Evolutionary conservation across 2,888 invertebrate genomes (phyloP).

Genomic region (Blastobasis adustella): DNA sequence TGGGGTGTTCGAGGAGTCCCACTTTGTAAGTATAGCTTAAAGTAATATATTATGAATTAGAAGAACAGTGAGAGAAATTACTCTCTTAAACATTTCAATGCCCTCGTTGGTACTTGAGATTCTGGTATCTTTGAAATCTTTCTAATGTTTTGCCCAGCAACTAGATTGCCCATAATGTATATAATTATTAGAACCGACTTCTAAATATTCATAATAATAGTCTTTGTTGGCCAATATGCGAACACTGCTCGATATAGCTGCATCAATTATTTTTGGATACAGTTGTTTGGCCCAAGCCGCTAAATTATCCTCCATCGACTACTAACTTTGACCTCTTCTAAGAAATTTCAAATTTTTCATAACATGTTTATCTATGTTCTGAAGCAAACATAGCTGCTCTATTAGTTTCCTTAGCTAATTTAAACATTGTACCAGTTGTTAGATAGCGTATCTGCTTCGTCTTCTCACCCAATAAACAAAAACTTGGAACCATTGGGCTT

Average conservation of each 20-base stretch:
- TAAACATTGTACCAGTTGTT: constrained; percentile 42
- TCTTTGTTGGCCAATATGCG: constrained; percentile 57
- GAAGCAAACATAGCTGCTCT: constrained; percentile 50
- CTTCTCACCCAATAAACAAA: constrained; percentile 53
- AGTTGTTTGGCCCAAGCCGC: constrained; percentile 57
- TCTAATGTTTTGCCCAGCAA: constrained; percentile 36
- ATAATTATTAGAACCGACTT: constrained; percentile 50
- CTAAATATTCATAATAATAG: constrained; percentile 56
- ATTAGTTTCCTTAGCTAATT: constrained; percentile 55
- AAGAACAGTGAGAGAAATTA: constrained; percentile 56
- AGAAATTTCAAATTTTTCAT: constrained; percentile 44
- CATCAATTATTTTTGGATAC: constrained; percentile 54
- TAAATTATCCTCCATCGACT: constrained; percentile 56
- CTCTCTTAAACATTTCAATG: constrained; percentile 38
- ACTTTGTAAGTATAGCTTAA: constrained; percentile 46
- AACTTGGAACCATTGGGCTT: constrained; percentile 44
- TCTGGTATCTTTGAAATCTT: constrained; percentile 39
- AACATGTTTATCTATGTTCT: constrained; percentile 51
- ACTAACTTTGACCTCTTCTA: constrained; percentile 48
- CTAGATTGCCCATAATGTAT: constrained; percentile 40
- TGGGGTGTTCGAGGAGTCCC: constrained; percentile 35
- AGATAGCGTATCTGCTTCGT: constrained; percentile 35
- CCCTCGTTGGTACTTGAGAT: constrained; percentile 34
- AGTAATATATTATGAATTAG: constrained; percentile 30
- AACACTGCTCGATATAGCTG: constrained; percentile 55